Evolutionary conservation across 2,888 invertebrate genomes (phyloP), one percentile per base, ranked within the genome.

Genomic region (Hypomecis punctinalis): DNA sequence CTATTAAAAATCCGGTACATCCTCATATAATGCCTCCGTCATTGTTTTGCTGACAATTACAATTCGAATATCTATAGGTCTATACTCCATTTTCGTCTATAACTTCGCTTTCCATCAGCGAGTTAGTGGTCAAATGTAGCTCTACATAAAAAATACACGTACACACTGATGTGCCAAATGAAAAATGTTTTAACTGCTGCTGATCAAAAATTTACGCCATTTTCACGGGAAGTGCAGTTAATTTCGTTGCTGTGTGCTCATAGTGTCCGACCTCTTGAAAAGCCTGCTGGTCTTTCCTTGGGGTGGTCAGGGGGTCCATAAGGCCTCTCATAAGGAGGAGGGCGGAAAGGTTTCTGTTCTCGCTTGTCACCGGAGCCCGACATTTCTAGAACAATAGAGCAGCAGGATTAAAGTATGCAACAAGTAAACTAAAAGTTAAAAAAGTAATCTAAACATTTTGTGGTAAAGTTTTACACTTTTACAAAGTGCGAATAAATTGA

Each of bases 301-400:
- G 67, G 70, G 54, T 71, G 65, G 9, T 83, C 82, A 0, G 82
- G 83, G 2, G 86, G 83, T 33, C 76, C 80, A 40, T 83, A 71
- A 0, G 86, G 86, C 40, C 72, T 79, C 67, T 87, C 85, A 33
- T 87, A 74, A 0, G 85, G 78, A 0, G 86, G 85, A n/a, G 86
- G 86, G 7, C 74, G 77, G 58, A 70, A 83, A 3, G 87, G 86
- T 43, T 83, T 83, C 54, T 81, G 79, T 33, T 80, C 78, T 7
- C 75, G 75, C 55, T 77, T 83, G 40, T 81, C 82, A 37, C 80
- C 81, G 54, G 86, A 75, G n/a, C 86, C 85, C 6, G 87, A 83
- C 86, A 88, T 87, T 42, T 63, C 62, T 66, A 35, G 6, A 51
- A 43, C 43, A 47, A 49, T 60, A 45, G 46, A 45, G 8, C 46